A percentile compares a stretch with the other conserved stretches of the same genome.
Evolutionary conservation across 2,113 vertebrate species (phyloP).

Genomic region (Passer montanus): DNA sequence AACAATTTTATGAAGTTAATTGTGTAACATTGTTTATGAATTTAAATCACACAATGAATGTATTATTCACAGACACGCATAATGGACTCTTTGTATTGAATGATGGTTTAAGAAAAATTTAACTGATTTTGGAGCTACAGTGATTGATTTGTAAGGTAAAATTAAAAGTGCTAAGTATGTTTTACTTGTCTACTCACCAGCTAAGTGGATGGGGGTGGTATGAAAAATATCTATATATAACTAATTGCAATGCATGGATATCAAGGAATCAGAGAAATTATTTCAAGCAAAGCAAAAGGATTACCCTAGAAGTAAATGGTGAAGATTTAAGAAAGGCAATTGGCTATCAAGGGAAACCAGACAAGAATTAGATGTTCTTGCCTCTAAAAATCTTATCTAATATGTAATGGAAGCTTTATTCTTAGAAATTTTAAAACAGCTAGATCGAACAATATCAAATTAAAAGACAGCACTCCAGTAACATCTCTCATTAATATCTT

Average conservation of each 20-base stretch:
- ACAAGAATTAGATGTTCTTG: constrained; percentile 13
- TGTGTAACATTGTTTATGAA: constrained; percentile 21
- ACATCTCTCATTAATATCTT: constrained; percentile 27
- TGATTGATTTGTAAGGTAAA: constrained; percentile 39
- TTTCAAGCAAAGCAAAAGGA: background rate
- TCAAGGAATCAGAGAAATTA: constrained; percentile 9
- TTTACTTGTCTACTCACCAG: constrained; percentile 14
- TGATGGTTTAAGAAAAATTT: background rate
- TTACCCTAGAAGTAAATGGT: constrained; percentile 6
- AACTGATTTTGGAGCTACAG: background rate
- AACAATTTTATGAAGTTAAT: constrained; percentile 27
- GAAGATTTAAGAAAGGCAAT: constrained; percentile 9
- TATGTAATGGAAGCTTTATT: constrained; percentile 15
- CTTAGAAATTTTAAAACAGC: constrained; percentile 27
- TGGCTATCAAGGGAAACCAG: background rate
- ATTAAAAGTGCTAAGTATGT: constrained; percentile 18
- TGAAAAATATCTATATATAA: constrained; percentile 1
- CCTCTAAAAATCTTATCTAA: background rate
- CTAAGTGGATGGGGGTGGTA: background rate
- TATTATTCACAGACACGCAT: background rate
- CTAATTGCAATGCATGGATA: background rate
- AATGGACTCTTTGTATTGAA: background rate
- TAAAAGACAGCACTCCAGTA: constrained; percentile 29
- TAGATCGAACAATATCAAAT: constrained; percentile 24
- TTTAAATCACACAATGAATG: constrained; percentile 19